These are phyloP conservation scores for Phyllostomus hastatus DNA, from an alignment of 2,113 vertebrate species.

Conservation along the genomic window DNA sequence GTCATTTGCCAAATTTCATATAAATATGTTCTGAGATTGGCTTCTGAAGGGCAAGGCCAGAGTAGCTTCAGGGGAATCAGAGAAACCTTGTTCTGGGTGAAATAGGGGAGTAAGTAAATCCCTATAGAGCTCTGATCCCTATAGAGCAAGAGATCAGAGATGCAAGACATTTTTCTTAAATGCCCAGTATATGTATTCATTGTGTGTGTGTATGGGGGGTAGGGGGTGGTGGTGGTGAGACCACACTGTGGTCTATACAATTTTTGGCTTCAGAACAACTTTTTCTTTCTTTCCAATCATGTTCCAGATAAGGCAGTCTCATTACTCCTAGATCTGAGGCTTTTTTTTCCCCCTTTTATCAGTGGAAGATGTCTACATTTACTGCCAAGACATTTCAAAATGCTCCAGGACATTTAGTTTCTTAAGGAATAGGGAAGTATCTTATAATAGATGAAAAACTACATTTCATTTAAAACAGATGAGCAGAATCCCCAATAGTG, in stretches of 20 bases:
- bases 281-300: constrained; percentile 2
- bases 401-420: constrained; percentile 76
- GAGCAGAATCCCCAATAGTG: constrained; percentile 66
- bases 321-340: constrained; percentile 48
- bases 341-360: not conserved
- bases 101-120: not conserved
- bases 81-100: not conserved
- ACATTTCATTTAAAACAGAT: constrained; percentile 78
- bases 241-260: not conserved
- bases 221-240: not conserved
- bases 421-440: constrained; percentile 70
- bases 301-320: constrained; percentile 21
- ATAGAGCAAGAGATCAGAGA: constrained; percentile 42
- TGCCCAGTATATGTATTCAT: not conserved
- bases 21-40: constrained; percentile 41
- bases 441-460: constrained; percentile 73
- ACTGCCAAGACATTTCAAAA: constrained; percentile 71
- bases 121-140: not conserved
- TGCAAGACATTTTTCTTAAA: constrained; percentile 13
- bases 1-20: constrained; percentile 21
- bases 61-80: not conserved
- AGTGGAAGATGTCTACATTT: not conserved
- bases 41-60: constrained; percentile 39
- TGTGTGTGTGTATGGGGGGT: not conserved
- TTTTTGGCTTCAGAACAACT: constrained; percentile 28